Percentiles rank a stretch among this genome's conserved stretches.
phyloP scores from a whole-genome alignment of 2,113 vertebrate genomes.

The Catagonus wagneri region DNA sequence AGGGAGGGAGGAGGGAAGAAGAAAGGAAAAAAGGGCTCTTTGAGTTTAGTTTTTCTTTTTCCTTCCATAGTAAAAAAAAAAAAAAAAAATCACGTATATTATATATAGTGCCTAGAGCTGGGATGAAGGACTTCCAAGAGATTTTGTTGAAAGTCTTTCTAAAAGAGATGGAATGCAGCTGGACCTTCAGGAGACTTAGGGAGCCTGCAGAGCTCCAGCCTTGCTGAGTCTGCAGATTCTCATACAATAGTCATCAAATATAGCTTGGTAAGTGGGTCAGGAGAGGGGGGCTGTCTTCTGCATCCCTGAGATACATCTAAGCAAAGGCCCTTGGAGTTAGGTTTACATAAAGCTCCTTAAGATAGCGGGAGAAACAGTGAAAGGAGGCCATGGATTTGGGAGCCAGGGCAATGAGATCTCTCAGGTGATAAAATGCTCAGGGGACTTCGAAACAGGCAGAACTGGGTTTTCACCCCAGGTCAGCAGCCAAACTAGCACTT shows the following conservation, averaged over 20 bases:
- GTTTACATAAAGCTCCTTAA: neutral
- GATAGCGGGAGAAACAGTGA: neutral
- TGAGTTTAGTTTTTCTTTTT: neutral
- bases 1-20: neutral
- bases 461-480: neutral
- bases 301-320: neutral
- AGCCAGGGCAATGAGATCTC: neutral
- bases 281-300: constrained; percentile 6
- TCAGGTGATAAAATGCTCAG: neutral
- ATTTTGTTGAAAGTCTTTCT: neutral
- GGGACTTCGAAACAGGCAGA: neutral
- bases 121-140: neutral
- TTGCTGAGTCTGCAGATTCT: constrained; percentile 67
- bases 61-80: neutral
- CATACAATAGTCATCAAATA: constrained; percentile 61
- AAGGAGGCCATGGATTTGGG: neutral
- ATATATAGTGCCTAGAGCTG: neutral
- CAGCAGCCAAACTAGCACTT: neutral
- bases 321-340: neutral
- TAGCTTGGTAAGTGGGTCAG: constrained; percentile 73
- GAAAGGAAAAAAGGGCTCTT: neutral
- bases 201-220: neutral
- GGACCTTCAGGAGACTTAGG: constrained; percentile 8
- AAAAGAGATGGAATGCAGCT: neutral
- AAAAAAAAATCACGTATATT: neutral